Evolutionary conservation across 2,888 invertebrate species (phyloP).

Genomic region (Pachydiplax longipennis): DNA sequence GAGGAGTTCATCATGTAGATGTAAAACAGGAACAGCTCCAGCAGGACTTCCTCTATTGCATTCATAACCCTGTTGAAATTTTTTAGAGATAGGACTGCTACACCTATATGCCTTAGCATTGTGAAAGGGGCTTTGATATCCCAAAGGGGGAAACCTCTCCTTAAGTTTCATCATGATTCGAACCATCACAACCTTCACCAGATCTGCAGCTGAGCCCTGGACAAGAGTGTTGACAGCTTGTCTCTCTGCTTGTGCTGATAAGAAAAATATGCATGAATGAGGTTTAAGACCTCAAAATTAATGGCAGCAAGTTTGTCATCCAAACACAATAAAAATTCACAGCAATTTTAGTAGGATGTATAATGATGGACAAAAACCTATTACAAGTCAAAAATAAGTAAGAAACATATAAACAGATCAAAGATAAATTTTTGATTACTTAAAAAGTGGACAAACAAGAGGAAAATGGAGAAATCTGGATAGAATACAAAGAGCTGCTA

Average conservation of each 20-base stretch:
- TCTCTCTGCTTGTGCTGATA: conserved; percentile 83
- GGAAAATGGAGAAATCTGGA: no score
- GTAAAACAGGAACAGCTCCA: conserved; percentile 76
- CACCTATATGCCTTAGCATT: conserved; percentile 48
- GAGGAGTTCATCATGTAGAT: conserved; percentile 95
- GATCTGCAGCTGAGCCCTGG: conserved; percentile 96
- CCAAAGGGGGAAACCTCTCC: conserved; percentile 56
- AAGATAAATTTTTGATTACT: no score
- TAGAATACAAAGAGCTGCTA: no score
- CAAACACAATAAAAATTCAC: not conserved
- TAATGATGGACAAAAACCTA: no score
- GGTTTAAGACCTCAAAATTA: no score
- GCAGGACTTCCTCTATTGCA: not conserved
- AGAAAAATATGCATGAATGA: conserved; percentile 16
- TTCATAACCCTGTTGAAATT: conserved; percentile 54
- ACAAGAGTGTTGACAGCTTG: conserved; percentile 95
- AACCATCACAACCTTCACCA: conserved; percentile 91
- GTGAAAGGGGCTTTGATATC: conserved; percentile 39
- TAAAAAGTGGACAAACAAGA: no score
- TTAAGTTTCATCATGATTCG: conserved; percentile 70
- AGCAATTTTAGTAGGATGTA: not conserved
- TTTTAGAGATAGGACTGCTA: conserved; percentile 51
- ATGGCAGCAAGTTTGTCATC: conserved; percentile 7
- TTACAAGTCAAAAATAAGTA: no score
- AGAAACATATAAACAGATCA: no score